Conservation (phyloP, 2,797 vertebrate species). For the Rhabdomys pumilio region DNA sequence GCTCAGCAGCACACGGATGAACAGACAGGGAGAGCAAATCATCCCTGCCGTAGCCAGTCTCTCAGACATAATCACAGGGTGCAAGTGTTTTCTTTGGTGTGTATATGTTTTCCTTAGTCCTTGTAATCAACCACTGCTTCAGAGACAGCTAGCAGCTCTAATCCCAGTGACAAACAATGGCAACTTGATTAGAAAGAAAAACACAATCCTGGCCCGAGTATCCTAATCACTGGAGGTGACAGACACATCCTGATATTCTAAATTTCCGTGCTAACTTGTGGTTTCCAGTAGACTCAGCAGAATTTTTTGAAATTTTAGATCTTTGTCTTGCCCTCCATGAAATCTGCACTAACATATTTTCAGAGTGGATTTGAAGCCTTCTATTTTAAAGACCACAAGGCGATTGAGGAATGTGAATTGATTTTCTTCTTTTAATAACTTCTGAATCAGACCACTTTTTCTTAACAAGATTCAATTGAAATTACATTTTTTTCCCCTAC, state of each 20-base stretch:
- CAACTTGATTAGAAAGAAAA: conserved; percentile 80
- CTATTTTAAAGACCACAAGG: conserved; percentile 29
- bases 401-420: background rate
- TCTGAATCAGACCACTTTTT: conserved; percentile 2
- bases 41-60: background rate
- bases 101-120: conserved; percentile 71
- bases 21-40: background rate
- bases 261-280: conserved; percentile 68
- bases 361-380: conserved; percentile 20
- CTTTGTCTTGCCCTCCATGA: conserved; percentile 9
- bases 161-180: conserved; percentile 80
- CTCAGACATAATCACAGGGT: conserved; percentile 65
- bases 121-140: conserved; percentile 80
- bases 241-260: conserved; percentile 66
- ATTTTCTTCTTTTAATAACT: conserved; percentile 15
- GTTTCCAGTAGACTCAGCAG: conserved; percentile 36
- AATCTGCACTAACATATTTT: conserved; percentile 54
- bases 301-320: background rate
- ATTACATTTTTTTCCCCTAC: conserved; percentile 33
- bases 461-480: conserved; percentile 26
- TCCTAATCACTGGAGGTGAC: conserved; percentile 73
- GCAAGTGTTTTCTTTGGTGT: conserved; percentile 67
- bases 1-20: conserved; percentile 5
- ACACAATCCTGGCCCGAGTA: background rate
- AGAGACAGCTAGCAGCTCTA: conserved; percentile 81